Percentiles rank a stretch among this genome's conserved stretches.
phyloP scores from a whole-genome alignment of 1,140 invertebrate species.

The Drosophila bocki region DNA sequence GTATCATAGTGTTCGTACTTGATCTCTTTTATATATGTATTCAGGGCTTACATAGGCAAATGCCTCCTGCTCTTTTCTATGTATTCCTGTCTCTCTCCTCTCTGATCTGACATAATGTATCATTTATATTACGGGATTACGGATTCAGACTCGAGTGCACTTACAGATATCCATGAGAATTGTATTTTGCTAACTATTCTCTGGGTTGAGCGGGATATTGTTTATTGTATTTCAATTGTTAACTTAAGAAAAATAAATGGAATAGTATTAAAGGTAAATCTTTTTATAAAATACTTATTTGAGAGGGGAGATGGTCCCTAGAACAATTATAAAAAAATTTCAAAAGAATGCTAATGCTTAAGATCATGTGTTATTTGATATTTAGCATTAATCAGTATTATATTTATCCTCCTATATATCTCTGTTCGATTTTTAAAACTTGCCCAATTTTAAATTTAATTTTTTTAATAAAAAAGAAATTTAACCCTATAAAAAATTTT shows the following conservation, averaged over 20 bases:
- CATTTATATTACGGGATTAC: slow-evolving; percentile 73
- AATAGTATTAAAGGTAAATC: too few species aligned
- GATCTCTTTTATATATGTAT: slow-evolving; percentile 27
- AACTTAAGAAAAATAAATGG: slow-evolving; percentile 15
- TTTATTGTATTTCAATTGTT: slow-evolving; percentile 21
- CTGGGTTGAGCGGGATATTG: slow-evolving; percentile 27
- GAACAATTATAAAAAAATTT: too few species aligned
- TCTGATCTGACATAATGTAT: slow-evolving; percentile 64
- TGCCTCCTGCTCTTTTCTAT: slow-evolving; percentile 18
- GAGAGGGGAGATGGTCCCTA: too few species aligned
- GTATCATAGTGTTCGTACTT: slow-evolving; percentile 35
- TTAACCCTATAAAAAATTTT: not conserved
- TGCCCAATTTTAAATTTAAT: too few species aligned
- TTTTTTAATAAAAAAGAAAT: too few species aligned
- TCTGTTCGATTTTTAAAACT: not conserved
- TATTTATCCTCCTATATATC: not conserved
- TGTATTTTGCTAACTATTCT: slow-evolving; percentile 33
- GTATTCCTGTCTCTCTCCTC: not conserved
- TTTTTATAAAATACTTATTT: not conserved
- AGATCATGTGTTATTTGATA: too few species aligned
- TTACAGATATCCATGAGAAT: slow-evolving; percentile 16
- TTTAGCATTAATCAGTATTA: not conserved
- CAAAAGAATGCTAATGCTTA: too few species aligned
- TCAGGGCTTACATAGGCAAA: slow-evolving; percentile 39
- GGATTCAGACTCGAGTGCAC: slow-evolving; percentile 41